These are phyloP conservation scores for Magallana angulata DNA, from an alignment of 1,140 invertebrate species.

Conservation along the genomic window DNA sequence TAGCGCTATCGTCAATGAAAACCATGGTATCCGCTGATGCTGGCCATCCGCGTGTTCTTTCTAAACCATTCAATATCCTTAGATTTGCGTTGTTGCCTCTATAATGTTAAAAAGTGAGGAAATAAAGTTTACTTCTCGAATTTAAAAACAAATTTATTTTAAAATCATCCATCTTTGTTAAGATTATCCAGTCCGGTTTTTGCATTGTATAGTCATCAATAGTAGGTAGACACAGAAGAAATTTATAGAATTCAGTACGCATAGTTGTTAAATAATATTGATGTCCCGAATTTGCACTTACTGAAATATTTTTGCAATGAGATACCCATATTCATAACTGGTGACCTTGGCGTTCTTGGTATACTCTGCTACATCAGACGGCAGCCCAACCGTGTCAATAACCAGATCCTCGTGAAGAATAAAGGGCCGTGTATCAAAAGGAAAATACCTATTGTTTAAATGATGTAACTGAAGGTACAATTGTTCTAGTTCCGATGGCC, in stretches of 20 bases:
- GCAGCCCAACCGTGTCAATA: conserved; percentile 86
- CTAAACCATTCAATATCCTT: conserved; percentile 61
- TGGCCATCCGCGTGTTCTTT: conserved; percentile 63
- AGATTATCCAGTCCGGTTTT: too few species aligned
- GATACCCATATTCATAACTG: conserved; percentile 84
- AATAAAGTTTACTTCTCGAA: too few species aligned
- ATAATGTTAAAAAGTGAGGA: neutral
- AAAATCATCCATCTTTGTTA: too few species aligned
- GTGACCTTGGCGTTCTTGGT: conserved; percentile 84
- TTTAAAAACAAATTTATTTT: too few species aligned
- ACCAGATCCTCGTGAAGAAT: conserved; percentile 87
- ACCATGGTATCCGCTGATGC: conserved; percentile 73
- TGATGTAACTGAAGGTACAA: conserved; percentile 45
- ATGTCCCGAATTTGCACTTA: neutral
- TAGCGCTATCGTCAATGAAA: conserved; percentile 80
- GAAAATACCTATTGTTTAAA: conserved; percentile 79
- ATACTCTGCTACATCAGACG: conserved; percentile 81
- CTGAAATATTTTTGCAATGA: conserved; percentile 45
- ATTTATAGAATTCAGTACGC: too few species aligned
- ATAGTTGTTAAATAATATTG: too few species aligned
- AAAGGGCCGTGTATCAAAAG: conserved; percentile 68
- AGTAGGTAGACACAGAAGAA: too few species aligned
- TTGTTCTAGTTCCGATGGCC: conserved; percentile 64
- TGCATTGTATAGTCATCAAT: too few species aligned
- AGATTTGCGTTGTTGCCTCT: neutral